These are phyloP conservation scores for Rutilus rutilus DNA, from an alignment of 2,113 vertebrate genomes.

Conservation along the genomic window DNA sequence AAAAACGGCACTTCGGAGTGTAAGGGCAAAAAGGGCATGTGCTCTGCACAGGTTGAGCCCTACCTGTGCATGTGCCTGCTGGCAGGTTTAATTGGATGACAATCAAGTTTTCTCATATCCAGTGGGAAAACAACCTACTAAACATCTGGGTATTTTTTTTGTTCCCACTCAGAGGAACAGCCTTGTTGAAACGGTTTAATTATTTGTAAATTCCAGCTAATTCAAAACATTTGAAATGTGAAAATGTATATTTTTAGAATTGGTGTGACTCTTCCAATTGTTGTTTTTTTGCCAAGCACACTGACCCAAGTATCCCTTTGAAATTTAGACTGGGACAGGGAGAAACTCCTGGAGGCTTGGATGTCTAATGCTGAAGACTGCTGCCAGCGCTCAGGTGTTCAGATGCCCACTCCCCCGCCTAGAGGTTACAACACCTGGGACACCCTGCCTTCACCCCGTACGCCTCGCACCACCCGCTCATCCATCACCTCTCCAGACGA, in stretches of 20 bases:
- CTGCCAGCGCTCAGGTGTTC: conserved; percentile 96
- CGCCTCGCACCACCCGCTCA: conserved; percentile 90
- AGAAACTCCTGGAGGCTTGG: conserved; percentile 97
- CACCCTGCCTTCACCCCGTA: conserved; percentile 91
- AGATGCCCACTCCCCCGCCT: conserved; percentile 95
- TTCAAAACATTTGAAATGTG: not conserved
- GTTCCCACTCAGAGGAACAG: not conserved
- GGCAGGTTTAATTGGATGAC: not conserved
- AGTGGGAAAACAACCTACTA: not conserved
- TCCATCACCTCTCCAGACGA: conserved; percentile 94
- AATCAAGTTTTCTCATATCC: conserved; percentile 3
- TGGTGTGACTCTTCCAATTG: not conserved
- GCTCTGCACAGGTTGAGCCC: too few species aligned
- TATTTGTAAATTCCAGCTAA: not conserved
- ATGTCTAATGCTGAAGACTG: conserved; percentile 94
- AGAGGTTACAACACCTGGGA: conserved; percentile 97
- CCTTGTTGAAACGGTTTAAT: not conserved
- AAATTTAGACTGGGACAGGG: conserved; percentile 94
- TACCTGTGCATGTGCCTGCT: too few species aligned
- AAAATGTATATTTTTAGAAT: not conserved
- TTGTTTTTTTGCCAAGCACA: not conserved
- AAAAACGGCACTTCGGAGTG: too few species aligned
- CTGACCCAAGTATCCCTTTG: not conserved
- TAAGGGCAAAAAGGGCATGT: too few species aligned
- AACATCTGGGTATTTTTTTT: not conserved